phyloP scores from a whole-genome alignment of 2,113 vertebrate species.

The Nesospiza acunhae region DNA sequence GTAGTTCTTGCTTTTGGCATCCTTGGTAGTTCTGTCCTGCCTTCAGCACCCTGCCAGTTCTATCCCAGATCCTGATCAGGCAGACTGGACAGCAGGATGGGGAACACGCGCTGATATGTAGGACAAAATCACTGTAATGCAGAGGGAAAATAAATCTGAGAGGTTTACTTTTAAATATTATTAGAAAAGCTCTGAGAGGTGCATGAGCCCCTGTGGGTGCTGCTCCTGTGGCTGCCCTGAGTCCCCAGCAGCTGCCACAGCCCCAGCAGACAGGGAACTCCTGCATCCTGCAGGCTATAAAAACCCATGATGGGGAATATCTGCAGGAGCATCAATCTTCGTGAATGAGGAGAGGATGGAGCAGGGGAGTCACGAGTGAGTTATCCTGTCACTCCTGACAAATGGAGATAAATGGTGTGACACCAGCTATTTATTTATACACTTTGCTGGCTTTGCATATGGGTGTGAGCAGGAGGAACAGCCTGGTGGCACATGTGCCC shows the following conservation, averaged over 20 bases:
- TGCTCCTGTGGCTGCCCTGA: fast-evolving
- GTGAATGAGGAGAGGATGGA: constrained; percentile 35
- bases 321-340: constrained; percentile 55
- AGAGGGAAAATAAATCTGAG: background rate
- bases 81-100: background rate
- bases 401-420: constrained; percentile 64
- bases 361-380: constrained; percentile 43
- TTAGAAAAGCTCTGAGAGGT: background rate
- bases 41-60: background rate
- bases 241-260: background rate
- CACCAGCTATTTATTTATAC: constrained; percentile 23
- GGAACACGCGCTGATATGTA: fast-evolving
- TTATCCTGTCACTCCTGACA: constrained; percentile 58
- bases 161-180: too few relatives aligned
- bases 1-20: too few relatives aligned
- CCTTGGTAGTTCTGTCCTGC: background rate
- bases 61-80: too few relatives aligned
- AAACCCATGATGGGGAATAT: background rate
- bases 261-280: background rate
- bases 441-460: background rate
- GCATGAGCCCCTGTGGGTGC: background rate
- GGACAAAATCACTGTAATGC: background rate
- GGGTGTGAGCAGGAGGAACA: background rate
- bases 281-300: background rate
- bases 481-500: fast-evolving